Percentiles rank a stretch among this genome's conserved stretches.
These are phyloP conservation scores for Campoletis raptor DNA, from an alignment of 2,888 invertebrate genomes.

Conservation along the genomic window DNA sequence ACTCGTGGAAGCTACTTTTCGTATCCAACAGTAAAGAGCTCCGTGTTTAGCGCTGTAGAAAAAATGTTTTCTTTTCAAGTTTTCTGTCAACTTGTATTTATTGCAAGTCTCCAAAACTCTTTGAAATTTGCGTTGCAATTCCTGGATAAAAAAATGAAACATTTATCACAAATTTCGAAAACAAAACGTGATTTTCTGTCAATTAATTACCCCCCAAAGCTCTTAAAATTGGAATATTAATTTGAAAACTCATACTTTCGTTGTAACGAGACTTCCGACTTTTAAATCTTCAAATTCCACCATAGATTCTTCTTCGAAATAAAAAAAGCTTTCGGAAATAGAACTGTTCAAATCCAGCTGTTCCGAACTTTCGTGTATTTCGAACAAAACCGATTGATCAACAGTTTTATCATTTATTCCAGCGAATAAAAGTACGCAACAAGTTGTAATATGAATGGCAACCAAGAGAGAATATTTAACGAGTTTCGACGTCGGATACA, in stretches of 20 bases:
- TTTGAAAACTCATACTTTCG: conserved; percentile 30
- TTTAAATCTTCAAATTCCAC: conserved; percentile 57
- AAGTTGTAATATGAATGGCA: conserved; percentile 66
- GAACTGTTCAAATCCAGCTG: background rate
- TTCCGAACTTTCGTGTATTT: conserved; percentile 33
- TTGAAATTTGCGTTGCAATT: conserved; percentile 68
- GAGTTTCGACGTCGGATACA: conserved; percentile 70
- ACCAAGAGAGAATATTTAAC: conserved; percentile 71
- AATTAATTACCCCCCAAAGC: conserved; percentile 20
- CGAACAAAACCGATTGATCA: conserved; percentile 4
- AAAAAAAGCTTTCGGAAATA: background rate
- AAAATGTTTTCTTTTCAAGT: conserved; percentile 76
- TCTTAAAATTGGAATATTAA: background rate
- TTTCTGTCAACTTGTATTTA: conserved; percentile 79
- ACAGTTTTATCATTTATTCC: conserved; percentile 9
- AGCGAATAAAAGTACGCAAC: conserved; percentile 36
- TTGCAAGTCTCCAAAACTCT: conserved; percentile 76
- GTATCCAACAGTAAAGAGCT: conserved; percentile 83
- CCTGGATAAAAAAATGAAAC: conserved; percentile 59
- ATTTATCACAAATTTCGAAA: background rate
- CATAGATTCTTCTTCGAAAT: conserved; percentile 36
- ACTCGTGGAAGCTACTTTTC: conserved; percentile 83
- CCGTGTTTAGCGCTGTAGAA: conserved; percentile 77
- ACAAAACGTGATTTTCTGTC: background rate
- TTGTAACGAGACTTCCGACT: conserved; percentile 36